These are phyloP conservation scores for Platorchestia sp. DNA, from an alignment of 1,140 invertebrate genomes.

Conservation along the genomic window DNA sequence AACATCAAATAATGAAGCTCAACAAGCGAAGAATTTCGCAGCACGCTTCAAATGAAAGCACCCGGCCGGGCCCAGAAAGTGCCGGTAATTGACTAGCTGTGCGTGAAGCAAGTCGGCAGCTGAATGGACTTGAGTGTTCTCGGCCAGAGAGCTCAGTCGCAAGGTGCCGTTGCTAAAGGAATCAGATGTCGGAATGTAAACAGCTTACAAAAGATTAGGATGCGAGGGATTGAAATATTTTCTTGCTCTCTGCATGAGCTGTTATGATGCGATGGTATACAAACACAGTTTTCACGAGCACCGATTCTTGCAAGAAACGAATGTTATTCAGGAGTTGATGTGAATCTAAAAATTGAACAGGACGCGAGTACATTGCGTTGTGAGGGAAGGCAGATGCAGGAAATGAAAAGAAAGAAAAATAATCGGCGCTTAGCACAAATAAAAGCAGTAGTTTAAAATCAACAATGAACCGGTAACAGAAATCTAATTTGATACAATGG, in stretches of 20 bases:
- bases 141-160: not conserved
- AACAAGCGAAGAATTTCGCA: not conserved
- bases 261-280: not conserved
- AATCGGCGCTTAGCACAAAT: too few relatives aligned
- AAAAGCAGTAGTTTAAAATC: too few relatives aligned
- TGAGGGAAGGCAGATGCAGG: too few relatives aligned
- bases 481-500: too few relatives aligned
- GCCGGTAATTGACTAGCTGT: constrained; percentile 11
- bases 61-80: not conserved
- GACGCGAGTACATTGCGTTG: not conserved
- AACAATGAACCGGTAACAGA: too few relatives aligned
- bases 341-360: not conserved
- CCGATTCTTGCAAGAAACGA: not conserved
- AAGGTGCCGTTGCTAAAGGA: not conserved
- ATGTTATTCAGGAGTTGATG: not conserved
- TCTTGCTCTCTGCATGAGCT: not conserved
- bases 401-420: too few relatives aligned
- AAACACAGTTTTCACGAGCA: not conserved
- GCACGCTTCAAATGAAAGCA: constrained; percentile 7
- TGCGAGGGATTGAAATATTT: not conserved
- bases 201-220: not conserved
- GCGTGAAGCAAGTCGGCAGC: not conserved
- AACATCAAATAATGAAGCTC: constrained; percentile 5
- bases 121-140: not conserved
- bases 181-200: not conserved